Base-by-base conservation (phyloP, 2,113 vertebrate genomes). In the Pachypanchax playfairii region DNA sequence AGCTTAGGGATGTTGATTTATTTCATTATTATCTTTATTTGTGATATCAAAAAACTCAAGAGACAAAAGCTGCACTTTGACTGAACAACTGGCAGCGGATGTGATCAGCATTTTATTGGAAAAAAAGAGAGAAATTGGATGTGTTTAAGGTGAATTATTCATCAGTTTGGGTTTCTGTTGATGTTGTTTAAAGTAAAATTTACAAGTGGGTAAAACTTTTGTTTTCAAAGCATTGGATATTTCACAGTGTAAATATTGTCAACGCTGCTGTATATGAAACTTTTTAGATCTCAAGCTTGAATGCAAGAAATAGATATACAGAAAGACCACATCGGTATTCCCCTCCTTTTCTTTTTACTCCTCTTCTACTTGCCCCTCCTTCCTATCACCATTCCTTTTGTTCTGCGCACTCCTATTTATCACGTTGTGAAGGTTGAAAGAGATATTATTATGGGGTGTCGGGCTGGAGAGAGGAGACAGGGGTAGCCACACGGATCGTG, bases 361-460 rank as follows among this genome's bases (percentile, higher is more conserved):
- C 69, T 80, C 38, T 60, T 24, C 91, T 90, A 93, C 92, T 93
- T 93, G 93, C 91, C 92, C 87, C 46, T 14, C 20, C 10, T 20
- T 24, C 12, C 92, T 62, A 43, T 66, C 75, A 48, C 82, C 92
- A 89, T 93, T 91, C 92, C 95, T 96, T 97, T 98, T 98, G 96
- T 98, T 98, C 96, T 94, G 92, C 83, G 90, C 93, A 92, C 94
- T 94, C 96, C 97, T 99, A 98, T 99, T 99, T 99, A 99, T 99
- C 97, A 99, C 94, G 93, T 95, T 97, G 96, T 99, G 96, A 98
- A 99, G 96, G 97, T 98, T 99, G 97, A 98, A 97, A 98, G 96
- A 98, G 97, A 99, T 98, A 97, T 98, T 99, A 98, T 99, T 99
- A 99, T 98, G 95, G 88, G 86, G 88, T 88, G 88, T 66, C 84